Percentiles rank a stretch among this genome's conserved stretches.
Evolutionary conservation across 2,888 invertebrate genomes (phyloP).

Genomic region (Rhamphomyia laevipes): DNA sequence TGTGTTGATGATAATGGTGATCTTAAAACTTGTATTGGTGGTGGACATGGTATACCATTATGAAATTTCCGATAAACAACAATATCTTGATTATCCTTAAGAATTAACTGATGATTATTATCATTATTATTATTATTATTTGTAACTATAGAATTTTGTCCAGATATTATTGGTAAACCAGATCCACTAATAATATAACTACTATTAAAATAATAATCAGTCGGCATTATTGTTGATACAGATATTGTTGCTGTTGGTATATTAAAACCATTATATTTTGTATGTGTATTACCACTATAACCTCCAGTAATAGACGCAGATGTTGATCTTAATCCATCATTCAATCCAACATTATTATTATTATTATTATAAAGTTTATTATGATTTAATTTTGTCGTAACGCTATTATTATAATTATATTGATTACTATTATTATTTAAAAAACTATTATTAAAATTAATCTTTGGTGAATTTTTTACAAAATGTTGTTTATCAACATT

Average conservation of each 20-base stretch:
- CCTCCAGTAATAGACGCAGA: too few species aligned
- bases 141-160: too few species aligned
- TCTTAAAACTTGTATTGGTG: constrained; percentile 3
- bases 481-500: too few species aligned
- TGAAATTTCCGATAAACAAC: constrained; percentile 28
- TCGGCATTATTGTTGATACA: background rate
- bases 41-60: constrained; percentile 6
- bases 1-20: background rate
- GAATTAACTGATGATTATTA: constrained; percentile 25
- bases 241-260: background rate
- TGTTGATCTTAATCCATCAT: background rate
- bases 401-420: background rate
- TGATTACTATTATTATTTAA: background rate
- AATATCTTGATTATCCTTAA: constrained; percentile 33
- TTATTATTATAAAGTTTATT: background rate
- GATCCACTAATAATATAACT: background rate
- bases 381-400: background rate
- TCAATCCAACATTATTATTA: background rate
- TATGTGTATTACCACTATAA: background rate
- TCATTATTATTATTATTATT: constrained; percentile 6
- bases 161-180: too few species aligned
- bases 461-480: background rate
- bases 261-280: background rate
- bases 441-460: background rate
- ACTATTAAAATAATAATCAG: background rate